Evolutionary conservation across 2,113 vertebrate genomes (phyloP).

Genomic region (Scophthalmus maximus): DNA sequence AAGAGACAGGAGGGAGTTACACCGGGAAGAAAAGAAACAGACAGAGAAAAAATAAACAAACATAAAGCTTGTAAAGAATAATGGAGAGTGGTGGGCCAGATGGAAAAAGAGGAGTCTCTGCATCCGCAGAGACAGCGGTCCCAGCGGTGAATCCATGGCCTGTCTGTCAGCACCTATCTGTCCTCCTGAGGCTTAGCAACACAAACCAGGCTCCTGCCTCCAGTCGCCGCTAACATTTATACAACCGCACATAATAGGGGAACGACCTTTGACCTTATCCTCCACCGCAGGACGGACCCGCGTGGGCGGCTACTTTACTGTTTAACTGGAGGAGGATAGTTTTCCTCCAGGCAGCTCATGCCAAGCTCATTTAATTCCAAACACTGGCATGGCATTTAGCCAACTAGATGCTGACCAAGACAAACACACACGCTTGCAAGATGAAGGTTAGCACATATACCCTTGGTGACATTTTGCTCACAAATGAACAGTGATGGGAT

Average conservation of each 20-base stretch:
- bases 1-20: not conserved
- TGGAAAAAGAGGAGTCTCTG: conserved; percentile 6
- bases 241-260: conserved; percentile 39
- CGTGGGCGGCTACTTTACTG: conserved; percentile 32
- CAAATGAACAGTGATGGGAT: not conserved
- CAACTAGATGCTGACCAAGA: conserved; percentile 30
- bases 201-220: conserved; percentile 43
- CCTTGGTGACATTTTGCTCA: not conserved
- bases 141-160: conserved; percentile 21
- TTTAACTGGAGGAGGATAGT: conserved; percentile 32
- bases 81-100: not conserved
- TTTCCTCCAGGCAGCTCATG: conserved; percentile 47
- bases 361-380: conserved; percentile 43
- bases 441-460: not conserved
- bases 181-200: conserved; percentile 45
- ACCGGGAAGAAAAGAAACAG: conserved; percentile 6
- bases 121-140: not conserved
- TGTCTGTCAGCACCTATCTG: conserved; percentile 66
- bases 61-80: conserved; percentile 20
- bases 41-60: conserved; percentile 2
- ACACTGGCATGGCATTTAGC: conserved; percentile 52
- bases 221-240: conserved; percentile 60
- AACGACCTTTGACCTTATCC: conserved; percentile 59
- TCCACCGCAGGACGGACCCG: conserved; percentile 21
- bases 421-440: conserved; percentile 3